Evolutionary conservation across 1,140 invertebrate genomes (phyloP).

Genomic region (Hycleus cichorii): DNA sequence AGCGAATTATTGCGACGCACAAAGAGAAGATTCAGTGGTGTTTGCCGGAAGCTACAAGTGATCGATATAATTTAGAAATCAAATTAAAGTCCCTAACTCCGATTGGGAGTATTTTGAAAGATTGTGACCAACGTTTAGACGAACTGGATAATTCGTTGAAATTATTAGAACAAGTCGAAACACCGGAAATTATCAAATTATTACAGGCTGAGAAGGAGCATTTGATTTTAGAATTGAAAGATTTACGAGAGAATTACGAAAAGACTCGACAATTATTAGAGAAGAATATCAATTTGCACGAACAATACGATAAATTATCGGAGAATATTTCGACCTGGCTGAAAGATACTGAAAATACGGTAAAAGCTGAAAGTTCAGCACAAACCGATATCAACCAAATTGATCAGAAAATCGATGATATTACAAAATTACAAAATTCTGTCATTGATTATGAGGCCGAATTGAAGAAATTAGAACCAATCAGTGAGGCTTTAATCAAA

Average conservation of each 20-base stretch:
- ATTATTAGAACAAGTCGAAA: constrained; percentile 59
- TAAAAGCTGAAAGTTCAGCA: constrained; percentile 63
- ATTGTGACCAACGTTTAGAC: constrained; percentile 56
- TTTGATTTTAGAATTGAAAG: constrained; percentile 59
- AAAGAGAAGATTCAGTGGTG: constrained; percentile 92
- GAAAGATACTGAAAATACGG: constrained; percentile 76
- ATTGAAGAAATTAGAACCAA: constrained; percentile 56
- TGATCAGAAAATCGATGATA: constrained; percentile 63
- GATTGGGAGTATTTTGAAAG: constrained; percentile 62
- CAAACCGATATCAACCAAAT: constrained; percentile 64
- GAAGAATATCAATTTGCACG: constrained; percentile 68
- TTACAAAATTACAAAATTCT: constrained; percentile 54
- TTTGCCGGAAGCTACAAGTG: constrained; percentile 74
- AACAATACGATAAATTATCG: constrained; percentile 67
- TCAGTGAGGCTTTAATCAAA: constrained; percentile 65
- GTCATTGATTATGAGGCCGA: constrained; percentile 57
- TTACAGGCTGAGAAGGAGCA: constrained; percentile 57
- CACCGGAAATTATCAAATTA: constrained; percentile 55
- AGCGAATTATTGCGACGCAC: constrained; percentile 67
- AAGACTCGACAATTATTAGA: constrained; percentile 64
- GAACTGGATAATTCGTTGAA: constrained; percentile 62
- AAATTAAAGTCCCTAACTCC: constrained; percentile 78
- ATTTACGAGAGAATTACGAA: constrained; percentile 56
- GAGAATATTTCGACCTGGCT: constrained; percentile 76
- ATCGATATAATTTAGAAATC: constrained; percentile 87